Percentiles rank a stretch among this genome's conserved stretches.
These are phyloP conservation scores for Sturmia bella DNA, from an alignment of 2,888 invertebrate genomes.

Conservation along the genomic window DNA sequence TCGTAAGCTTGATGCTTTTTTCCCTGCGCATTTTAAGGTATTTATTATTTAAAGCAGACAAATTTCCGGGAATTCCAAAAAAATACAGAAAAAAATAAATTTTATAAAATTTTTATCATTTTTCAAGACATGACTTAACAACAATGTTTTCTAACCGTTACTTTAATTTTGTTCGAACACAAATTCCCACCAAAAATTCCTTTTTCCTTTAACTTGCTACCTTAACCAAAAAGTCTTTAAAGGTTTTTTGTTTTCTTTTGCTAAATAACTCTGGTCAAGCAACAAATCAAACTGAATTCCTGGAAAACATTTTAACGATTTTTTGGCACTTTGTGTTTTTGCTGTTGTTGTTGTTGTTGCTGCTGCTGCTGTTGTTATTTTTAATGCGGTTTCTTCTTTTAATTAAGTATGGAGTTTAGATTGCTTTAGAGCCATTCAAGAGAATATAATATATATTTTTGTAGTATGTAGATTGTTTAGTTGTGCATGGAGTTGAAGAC, in stretches of 20 bases:
- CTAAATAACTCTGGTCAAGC: conserved; percentile 36
- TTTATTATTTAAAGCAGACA: conserved; percentile 43
- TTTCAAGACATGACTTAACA: conserved; percentile 36
- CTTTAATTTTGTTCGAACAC: conserved; percentile 31
- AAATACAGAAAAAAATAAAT: conserved; percentile 8
- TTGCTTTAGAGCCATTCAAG: conserved; percentile 52
- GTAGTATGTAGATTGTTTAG: conserved; percentile 19
- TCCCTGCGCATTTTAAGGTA: conserved; percentile 12
- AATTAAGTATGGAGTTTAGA: conserved; percentile 69
- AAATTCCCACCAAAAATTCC: conserved; percentile 46
- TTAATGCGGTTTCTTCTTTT: conserved; percentile 28
- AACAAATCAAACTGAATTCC: conserved; percentile 59
- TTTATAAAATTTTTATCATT: conserved; percentile 19
- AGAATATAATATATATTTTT: not conserved
- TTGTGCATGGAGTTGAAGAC: conserved; percentile 21
- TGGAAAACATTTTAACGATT: conserved; percentile 61
- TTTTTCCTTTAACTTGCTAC: conserved; percentile 10
- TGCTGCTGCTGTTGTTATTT: conserved; percentile 5
- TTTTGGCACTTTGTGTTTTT: conserved; percentile 65
- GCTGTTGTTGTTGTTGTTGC: conserved; percentile 6
- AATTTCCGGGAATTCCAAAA: conserved; percentile 43
- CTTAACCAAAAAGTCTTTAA: conserved; percentile 21
- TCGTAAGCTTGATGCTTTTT: not conserved
- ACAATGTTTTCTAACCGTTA: conserved; percentile 62
- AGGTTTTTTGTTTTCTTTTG: conserved; percentile 9